Evolutionary conservation across 2,888 invertebrate genomes (phyloP).

Genomic region (Dioctria linearis): DNA sequence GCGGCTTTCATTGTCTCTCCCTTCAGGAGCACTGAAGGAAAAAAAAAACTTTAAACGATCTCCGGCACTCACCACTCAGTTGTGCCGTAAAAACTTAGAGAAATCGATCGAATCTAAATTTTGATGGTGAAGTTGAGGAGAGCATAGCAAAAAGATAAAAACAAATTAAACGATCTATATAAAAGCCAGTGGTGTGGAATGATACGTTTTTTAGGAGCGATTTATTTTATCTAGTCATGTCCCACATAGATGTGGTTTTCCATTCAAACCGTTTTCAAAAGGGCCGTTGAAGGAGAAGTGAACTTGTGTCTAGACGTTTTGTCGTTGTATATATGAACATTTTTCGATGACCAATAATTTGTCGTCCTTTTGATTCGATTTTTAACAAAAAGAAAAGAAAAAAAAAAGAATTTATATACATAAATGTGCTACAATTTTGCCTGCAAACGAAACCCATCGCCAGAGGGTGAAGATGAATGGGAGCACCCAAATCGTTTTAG

Average conservation of each 20-base stretch:
- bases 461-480: slow-evolving; percentile 13
- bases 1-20: slow-evolving; percentile 34
- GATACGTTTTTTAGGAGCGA: slow-evolving; percentile 52
- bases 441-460: not conserved
- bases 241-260: slow-evolving; percentile 46
- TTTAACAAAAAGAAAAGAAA: slow-evolving; percentile 6
- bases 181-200: slow-evolving; percentile 48
- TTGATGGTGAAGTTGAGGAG: slow-evolving; percentile 33
- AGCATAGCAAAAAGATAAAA: slow-evolving; percentile 39
- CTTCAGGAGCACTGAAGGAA: not conserved
- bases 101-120: slow-evolving; percentile 46
- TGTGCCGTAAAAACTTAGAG: slow-evolving; percentile 40
- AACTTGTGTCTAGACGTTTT: slow-evolving; percentile 44
- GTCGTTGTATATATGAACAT: slow-evolving; percentile 13
- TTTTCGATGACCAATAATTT: slow-evolving; percentile 42
- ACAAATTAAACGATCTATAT: slow-evolving; percentile 52
- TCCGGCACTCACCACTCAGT: not conserved
- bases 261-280: slow-evolving; percentile 39
- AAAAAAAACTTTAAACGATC: slow-evolving; percentile 41
- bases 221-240: slow-evolving; percentile 49
- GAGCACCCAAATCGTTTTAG: not conserved
- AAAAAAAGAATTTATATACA: not conserved
- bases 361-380: slow-evolving; percentile 22
- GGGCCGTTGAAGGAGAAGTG: slow-evolving; percentile 37
- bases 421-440: slow-evolving; percentile 4